These are phyloP conservation scores for Verasper variegatus DNA, from an alignment of 2,113 vertebrate species.

Conservation along the genomic window DNA sequence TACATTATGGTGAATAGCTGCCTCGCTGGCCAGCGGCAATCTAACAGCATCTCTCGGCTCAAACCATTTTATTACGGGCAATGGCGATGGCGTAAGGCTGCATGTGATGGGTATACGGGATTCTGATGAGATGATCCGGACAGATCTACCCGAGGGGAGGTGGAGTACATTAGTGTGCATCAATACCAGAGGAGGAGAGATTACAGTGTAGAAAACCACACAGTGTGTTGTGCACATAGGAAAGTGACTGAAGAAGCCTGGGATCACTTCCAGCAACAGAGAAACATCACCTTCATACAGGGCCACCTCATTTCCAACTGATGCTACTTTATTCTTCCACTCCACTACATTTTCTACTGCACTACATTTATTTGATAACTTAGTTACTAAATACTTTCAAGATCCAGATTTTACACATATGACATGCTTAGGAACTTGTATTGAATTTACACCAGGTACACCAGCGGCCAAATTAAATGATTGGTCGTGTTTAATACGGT, in stretches of 20 bases:
- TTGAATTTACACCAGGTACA: too few species aligned
- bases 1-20: slow-evolving; percentile 63
- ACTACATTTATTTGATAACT: background rate
- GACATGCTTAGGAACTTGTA: background rate
- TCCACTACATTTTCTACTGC: background rate
- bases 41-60: slow-evolving; percentile 38
- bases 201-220: slow-evolving; percentile 19
- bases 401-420: background rate
- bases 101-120: slow-evolving; percentile 43
- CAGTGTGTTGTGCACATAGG: slow-evolving; percentile 22
- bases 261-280: slow-evolving; percentile 30
- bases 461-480: too few species aligned
- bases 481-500: too few species aligned
- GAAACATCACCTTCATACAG: slow-evolving; percentile 26
- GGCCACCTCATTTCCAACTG: background rate
- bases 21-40: slow-evolving; percentile 49
- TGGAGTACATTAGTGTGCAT: slow-evolving; percentile 63
- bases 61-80: slow-evolving; percentile 58
- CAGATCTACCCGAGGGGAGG: slow-evolving; percentile 54
- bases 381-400: background rate
- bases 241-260: slow-evolving; percentile 23
- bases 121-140: slow-evolving; percentile 69
- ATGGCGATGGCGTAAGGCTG: slow-evolving; percentile 5
- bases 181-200: slow-evolving; percentile 46
- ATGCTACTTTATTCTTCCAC: background rate